A percentile compares a stretch with the other conserved stretches of the same genome.
Evolutionary conservation across 2,113 vertebrate species (phyloP).

Genomic region (Narcine bancroftii): DNA sequence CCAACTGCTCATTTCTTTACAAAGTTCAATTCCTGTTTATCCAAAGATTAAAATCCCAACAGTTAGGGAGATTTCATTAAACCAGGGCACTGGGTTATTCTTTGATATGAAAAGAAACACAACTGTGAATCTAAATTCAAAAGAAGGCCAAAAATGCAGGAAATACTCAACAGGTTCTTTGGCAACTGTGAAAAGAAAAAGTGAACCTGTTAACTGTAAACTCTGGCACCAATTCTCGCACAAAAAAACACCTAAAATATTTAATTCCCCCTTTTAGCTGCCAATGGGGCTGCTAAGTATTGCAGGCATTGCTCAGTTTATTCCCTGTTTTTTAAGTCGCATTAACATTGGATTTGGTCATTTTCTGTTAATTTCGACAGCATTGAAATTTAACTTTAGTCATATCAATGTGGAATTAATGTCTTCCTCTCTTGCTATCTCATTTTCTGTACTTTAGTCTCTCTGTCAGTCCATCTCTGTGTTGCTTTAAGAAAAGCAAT

Average conservation of each 20-base stretch:
- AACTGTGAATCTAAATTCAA: neutral
- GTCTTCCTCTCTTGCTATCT: neutral
- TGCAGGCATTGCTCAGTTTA: neutral
- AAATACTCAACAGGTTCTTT: neutral
- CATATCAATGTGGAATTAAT: neutral
- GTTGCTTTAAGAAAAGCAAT: no score
- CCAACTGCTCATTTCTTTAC: constrained; percentile 28
- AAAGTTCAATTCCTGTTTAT: constrained; percentile 32
- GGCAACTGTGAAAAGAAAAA: neutral
- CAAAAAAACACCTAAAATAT: neutral
- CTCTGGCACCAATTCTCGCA: neutral
- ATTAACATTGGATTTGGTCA: neutral
- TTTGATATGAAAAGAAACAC: neutral
- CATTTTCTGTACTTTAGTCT: no score
- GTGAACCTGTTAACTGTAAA: neutral
- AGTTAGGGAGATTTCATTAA: neutral
- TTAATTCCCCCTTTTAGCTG: neutral
- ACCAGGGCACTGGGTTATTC: neutral
- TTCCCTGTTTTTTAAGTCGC: neutral
- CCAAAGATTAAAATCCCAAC: constrained; percentile 17
- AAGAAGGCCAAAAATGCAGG: neutral
- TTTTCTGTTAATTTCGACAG: neutral
- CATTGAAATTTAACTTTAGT: neutral
- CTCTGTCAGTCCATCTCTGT: no score
- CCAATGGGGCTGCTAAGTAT: neutral